These are phyloP conservation scores for Ptychadena robeensis DNA, from an alignment of 2,797 vertebrate genomes.

Conservation along the genomic window DNA sequence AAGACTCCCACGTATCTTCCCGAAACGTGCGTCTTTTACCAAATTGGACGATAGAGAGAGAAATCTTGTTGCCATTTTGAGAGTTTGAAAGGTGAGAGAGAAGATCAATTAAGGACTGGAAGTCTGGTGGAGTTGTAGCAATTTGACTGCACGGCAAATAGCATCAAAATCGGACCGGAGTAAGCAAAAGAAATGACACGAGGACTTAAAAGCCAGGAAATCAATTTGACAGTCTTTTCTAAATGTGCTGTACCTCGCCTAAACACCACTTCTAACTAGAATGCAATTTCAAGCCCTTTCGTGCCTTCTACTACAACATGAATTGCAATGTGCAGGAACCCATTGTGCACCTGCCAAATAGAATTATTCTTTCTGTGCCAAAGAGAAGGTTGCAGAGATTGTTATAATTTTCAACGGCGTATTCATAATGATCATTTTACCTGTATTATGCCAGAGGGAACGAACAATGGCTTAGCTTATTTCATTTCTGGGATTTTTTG, in stretches of 20 bases:
- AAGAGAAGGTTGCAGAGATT: background rate
- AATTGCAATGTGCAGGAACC: conserved; percentile 31
- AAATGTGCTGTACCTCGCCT: conserved; percentile 35
- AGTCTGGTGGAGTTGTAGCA: conserved; percentile 21
- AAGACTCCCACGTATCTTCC: conserved; percentile 1
- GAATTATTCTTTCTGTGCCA: conserved; percentile 24
- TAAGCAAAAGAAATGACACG: conserved; percentile 39
- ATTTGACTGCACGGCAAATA: conserved; percentile 52
- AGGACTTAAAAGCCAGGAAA: conserved; percentile 45
- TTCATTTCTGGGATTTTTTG: background rate
- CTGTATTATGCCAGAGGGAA: background rate
- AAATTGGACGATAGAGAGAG: conserved; percentile 32
- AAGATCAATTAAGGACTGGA: conserved; percentile 44
- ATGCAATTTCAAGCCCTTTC: conserved; percentile 41
- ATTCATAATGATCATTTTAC: background rate
- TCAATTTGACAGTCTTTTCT: conserved; percentile 55
- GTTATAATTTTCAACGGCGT: background rate
- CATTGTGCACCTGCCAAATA: conserved; percentile 44
- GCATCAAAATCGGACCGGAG: conserved; percentile 33
- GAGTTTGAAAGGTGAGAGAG: conserved; percentile 50
- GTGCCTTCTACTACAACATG: conserved; percentile 16
- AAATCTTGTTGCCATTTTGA: conserved; percentile 39
- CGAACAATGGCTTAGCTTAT: background rate
- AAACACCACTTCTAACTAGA: conserved; percentile 33
- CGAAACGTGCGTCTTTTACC: background rate